Conservation (phyloP, 2,888 invertebrate species). For the Panzeria rudis region DNA sequence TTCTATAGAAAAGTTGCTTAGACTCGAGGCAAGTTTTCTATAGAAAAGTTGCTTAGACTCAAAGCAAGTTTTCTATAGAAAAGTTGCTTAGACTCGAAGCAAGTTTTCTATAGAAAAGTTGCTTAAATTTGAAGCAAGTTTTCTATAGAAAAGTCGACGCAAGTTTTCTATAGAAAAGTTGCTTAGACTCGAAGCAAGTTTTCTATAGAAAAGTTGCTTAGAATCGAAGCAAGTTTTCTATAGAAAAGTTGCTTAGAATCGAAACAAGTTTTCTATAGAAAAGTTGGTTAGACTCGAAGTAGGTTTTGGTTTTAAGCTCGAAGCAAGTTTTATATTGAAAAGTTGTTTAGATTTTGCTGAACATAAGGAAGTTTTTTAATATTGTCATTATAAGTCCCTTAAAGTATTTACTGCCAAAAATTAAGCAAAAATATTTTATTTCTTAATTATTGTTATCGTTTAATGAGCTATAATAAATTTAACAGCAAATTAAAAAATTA, state of each 20-base stretch:
- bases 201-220: neutral
- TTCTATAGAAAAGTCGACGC: neutral
- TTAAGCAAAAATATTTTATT: neutral
- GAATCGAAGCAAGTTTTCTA: neutral
- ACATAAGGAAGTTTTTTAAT: no score
- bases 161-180: no score
- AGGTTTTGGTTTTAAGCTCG: neutral
- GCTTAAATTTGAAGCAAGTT: neutral
- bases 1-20: no score
- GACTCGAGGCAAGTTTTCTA: no score
- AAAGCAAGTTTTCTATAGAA: neutral
- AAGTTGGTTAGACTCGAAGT: neutral
- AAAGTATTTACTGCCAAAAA: neutral
- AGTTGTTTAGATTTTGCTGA: no score
- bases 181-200: neutral
- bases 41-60: neutral
- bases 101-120: slow-evolving; percentile 3
- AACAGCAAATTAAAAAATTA: slow-evolving; percentile 25
- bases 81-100: neutral
- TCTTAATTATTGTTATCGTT: neutral
- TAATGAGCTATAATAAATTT: slow-evolving; percentile 20
- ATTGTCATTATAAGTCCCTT: no score
- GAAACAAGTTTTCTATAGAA: neutral
- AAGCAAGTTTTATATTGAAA: neutral
- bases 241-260: neutral